Percentiles rank a stretch among this genome's conserved stretches.
Conservation (phyloP, 2,888 invertebrate species). For the Ophonus ardosiacus region DNA sequence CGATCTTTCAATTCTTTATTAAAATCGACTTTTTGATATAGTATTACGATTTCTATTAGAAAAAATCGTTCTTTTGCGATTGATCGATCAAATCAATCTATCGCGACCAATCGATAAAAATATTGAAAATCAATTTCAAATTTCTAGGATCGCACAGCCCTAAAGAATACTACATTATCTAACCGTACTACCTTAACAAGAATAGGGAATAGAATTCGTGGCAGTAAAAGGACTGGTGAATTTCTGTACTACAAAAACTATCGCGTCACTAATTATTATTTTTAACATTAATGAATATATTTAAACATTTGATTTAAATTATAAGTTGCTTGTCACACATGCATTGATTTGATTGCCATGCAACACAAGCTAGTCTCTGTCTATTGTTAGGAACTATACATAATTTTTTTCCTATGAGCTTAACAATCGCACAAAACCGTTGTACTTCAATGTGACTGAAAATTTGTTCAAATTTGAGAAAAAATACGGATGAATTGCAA, state of each 20-base stretch:
- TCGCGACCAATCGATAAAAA: too few species aligned
- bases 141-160: too few species aligned
- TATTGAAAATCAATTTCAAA: too few species aligned
- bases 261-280: background rate
- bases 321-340: background rate
- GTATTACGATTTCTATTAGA: too few species aligned
- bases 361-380: conserved; percentile 15
- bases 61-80: too few species aligned
- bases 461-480: conserved; percentile 12
- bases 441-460: conserved; percentile 24
- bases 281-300: background rate
- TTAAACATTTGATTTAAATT: background rate
- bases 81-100: too few species aligned
- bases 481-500: conserved; percentile 42
- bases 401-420: conserved; percentile 52
- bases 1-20: too few species aligned
- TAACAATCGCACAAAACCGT: conserved; percentile 50
- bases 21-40: too few species aligned
- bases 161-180: too few species aligned
- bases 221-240: background rate
- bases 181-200: too few species aligned
- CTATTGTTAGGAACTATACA: conserved; percentile 44
- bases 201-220: background rate
- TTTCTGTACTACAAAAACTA: background rate
- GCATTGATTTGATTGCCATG: background rate